Evolutionary conservation across 2,113 vertebrate species (phyloP), one percentile per base, ranked within the genome.

Genomic region (Theristicus caerulescens): DNA sequence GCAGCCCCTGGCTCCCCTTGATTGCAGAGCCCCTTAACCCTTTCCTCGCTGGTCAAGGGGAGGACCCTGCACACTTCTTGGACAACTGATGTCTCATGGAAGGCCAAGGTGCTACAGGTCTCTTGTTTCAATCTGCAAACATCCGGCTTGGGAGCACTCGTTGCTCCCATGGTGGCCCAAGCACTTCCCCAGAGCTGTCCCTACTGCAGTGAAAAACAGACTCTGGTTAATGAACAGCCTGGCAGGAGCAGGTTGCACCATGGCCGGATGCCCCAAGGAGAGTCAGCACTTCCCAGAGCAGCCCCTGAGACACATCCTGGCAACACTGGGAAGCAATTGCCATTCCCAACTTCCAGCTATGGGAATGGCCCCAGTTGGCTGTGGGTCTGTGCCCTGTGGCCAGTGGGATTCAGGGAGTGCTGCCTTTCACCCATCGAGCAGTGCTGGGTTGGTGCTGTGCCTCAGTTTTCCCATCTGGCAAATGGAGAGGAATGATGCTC

Each of bases 71-170:
- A 31, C 0, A 2, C 6, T 9, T 2, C 27, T 20, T 7, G 32
- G 8, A 18, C 42, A 81, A 40, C 36, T 29, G 16, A 19, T 27
- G 15, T 31, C 72, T 27, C 21, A 57, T 51, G 21, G 55, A 78
- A 42, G 31, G 11, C 52, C 44, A 78, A 66, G 16, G 22, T 0
- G 2, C 62, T n/a, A 66, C 12, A 74, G 21, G 21, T 62, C 27
- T 69, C 46, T 65, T 5, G 0, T 25, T 71, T 90, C 55, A 67
- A 26, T 32, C n/a, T 40, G 9, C 24, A 74, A 51, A 59, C 2
- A 1, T 5, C 6, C 2, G 1, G 55, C n/a, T 62, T 78, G 44
- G 52, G 65, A 94, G 19, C 0, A 0, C 24, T 55, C 0, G 0
- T 42, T 66, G 42, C 34, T 74, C n/a, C 44, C 27, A 1, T 4